Evolutionary conservation across 2,888 invertebrate genomes (phyloP), one percentile per base, ranked within the genome.

Genomic region (Odontocolon sp.): DNA sequence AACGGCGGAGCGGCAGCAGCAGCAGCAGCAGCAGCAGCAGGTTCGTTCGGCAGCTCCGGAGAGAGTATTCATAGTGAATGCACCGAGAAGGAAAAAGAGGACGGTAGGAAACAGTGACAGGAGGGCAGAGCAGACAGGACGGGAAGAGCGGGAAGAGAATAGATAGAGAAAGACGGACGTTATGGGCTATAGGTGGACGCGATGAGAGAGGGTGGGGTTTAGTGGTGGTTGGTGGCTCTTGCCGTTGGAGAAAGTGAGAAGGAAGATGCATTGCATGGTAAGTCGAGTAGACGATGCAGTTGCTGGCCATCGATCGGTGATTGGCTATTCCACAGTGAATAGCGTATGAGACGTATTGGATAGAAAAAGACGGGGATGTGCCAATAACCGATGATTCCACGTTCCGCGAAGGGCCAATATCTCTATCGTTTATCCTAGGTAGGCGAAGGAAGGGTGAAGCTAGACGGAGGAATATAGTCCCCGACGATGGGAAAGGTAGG

Each of bases 21-120:
- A 50, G 26, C 50, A 52, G 3, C 23, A 50, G 26, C 50, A 52
- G 9, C 54, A 31, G 31, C 33, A 4, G 54, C 33, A 54, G 33
- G 36, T 64, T 63, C 68, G 61, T 63, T 69, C 64, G 69, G 40
- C 75, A 57, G 68, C 45, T 21, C 18, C n/a, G n/a, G 56, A 45
- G 18, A 50, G 68, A 54, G 59, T 52, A 69, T 77, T 73, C 52
- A 68, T 61, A 59, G 68, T 57, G 77, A 77, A 77, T 73, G 77
- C 63, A 77, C 52, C 68, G 68, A 80, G 77, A 71, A 78, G 56
- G 57, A 72, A 69, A 71, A 61, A 74, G 64, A 72, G 75, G 73
- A 75, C 74, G 80, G 75, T 77, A 75, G 77, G 80, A 82, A 83
- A 80, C 78, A 81, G 80, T 84, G 86, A 85, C 85, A 84, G 85